A percentile compares a stretch with the other conserved stretches of the same genome.
phyloP scores from a whole-genome alignment of 2,888 invertebrate genomes.

The Unio pictorum region DNA sequence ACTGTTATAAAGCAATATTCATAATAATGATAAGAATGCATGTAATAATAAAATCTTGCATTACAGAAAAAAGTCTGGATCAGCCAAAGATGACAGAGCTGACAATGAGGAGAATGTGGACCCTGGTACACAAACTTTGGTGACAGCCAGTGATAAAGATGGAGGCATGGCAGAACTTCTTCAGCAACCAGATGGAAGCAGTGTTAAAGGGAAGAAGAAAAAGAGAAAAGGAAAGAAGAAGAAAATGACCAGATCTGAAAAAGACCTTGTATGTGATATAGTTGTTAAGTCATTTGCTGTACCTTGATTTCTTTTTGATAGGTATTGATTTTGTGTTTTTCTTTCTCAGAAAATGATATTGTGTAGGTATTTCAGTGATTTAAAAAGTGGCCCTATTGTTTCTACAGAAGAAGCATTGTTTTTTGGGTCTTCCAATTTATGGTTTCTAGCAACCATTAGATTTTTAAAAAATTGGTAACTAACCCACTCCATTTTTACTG shows the following conservation, averaged over 20 bases:
- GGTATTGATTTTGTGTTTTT: not conserved
- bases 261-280: conserved; percentile 41
- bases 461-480: too few relatives aligned
- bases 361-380: too few relatives aligned
- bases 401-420: too few relatives aligned
- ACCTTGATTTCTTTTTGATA: not conserved
- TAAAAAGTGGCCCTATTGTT: too few relatives aligned
- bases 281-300: not conserved
- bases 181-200: conserved; percentile 13
- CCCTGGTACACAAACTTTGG: conserved; percentile 39
- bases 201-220: conserved; percentile 25
- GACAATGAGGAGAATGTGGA: conserved; percentile 42
- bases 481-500: too few relatives aligned
- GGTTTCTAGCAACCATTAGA: too few relatives aligned
- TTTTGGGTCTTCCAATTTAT: too few relatives aligned
- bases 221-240: conserved; percentile 48
- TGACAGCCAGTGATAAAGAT: conserved; percentile 42
- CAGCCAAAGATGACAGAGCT: conserved; percentile 32
- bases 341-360: not conserved
- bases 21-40: too few relatives aligned
- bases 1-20: too few relatives aligned
- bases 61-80: conserved; percentile 33
- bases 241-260: conserved; percentile 54
- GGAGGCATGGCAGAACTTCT: conserved; percentile 30
- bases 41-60: too few relatives aligned